Base-by-base conservation (phyloP, 2,113 vertebrate species). In the Neofelis nebulosa region DNA sequence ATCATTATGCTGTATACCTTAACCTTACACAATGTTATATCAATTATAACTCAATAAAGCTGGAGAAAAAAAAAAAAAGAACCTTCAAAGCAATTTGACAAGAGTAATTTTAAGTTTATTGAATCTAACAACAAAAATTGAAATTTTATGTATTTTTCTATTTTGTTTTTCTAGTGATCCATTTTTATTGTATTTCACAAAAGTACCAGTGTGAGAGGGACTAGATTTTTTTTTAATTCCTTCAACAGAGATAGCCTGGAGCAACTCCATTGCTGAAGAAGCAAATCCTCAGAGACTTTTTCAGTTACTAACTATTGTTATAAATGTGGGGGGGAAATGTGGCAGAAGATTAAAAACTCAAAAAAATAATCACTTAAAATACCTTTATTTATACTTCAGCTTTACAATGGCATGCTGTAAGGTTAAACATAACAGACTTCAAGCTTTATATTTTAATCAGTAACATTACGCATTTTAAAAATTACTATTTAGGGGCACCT, bases 291-390 rank as follows among this genome's bases (percentile, higher is more conserved):
- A 52, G 68, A 97, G 18, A 83, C 48, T 74, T 96, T 94, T 92
- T 88, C 52, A 95, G 89, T 95, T 12, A 96, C 82, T 97, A 93
- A 91, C 90, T 91, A 71, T 68, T 91, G 57, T 97, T 16, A 88
- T 68, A 95, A 94, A 79, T 81, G 21, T 50, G n/a, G 10, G 45
- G 29, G 27, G 41, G 78, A 79, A 36, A 45, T 10, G 31, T 69
- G 68, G 52, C 33, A 68, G 89, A 50, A 93, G 15, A 84, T 73
- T 63, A 15, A 93, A 96, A 95, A 63, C n/a, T 8, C 23, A 83
- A 31, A 48, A 96, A 93, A 86, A 38, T 48, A 91, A 7, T 73
- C n/a, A 96, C 45, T 94, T 63, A 95, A 93, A 89, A 89, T 89
- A 92, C 29, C 87, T 48, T 82, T 84, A 85, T 81, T 94, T 89